Evolutionary conservation across 1,140 invertebrate genomes (phyloP).

Genomic region (Oedothorax gibbosus): DNA sequence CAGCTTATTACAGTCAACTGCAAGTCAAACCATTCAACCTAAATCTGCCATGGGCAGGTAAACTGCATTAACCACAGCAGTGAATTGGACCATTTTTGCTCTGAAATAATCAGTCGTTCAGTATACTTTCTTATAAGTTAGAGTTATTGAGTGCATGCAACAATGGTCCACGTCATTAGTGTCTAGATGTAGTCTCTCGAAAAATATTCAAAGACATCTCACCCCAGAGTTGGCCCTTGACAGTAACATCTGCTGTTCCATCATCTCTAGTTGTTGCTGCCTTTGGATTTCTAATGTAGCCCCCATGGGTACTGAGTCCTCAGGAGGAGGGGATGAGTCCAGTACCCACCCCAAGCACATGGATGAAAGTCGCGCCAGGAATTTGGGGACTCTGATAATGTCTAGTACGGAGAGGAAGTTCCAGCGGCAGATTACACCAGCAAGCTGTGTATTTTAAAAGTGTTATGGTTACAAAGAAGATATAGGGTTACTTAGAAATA

Average conservation of each 20-base stretch:
- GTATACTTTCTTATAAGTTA: too few relatives aligned
- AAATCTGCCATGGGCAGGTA: too few relatives aligned
- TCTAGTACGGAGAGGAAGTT: slow-evolving; percentile 70
- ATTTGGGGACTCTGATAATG: slow-evolving; percentile 69
- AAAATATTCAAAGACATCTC: not conserved
- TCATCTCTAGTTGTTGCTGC: slow-evolving; percentile 71
- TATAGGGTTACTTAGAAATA: too few relatives aligned
- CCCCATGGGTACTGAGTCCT: slow-evolving; percentile 69
- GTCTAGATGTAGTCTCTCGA: too few relatives aligned
- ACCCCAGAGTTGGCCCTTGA: slow-evolving; percentile 62
- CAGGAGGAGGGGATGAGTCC: slow-evolving; percentile 69
- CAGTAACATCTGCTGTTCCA: slow-evolving; percentile 72
- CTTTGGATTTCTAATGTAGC: slow-evolving; percentile 73
- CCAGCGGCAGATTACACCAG: slow-evolving; percentile 71
- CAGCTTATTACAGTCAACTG: too few relatives aligned
- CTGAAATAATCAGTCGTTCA: too few relatives aligned
- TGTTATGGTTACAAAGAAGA: too few relatives aligned
- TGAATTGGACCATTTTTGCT: too few relatives aligned
- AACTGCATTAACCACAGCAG: too few relatives aligned
- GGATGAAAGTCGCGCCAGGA: slow-evolving; percentile 68
- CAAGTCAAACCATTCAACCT: too few relatives aligned
- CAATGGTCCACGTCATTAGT: too few relatives aligned
- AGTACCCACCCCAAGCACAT: slow-evolving; percentile 69
- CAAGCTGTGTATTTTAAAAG: slow-evolving; percentile 41
- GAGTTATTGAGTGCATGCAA: too few relatives aligned